Evolutionary conservation across 2,797 vertebrate species (phyloP), one percentile per base, ranked within the genome.

Genomic region (Eidolon dupreanum): DNA sequence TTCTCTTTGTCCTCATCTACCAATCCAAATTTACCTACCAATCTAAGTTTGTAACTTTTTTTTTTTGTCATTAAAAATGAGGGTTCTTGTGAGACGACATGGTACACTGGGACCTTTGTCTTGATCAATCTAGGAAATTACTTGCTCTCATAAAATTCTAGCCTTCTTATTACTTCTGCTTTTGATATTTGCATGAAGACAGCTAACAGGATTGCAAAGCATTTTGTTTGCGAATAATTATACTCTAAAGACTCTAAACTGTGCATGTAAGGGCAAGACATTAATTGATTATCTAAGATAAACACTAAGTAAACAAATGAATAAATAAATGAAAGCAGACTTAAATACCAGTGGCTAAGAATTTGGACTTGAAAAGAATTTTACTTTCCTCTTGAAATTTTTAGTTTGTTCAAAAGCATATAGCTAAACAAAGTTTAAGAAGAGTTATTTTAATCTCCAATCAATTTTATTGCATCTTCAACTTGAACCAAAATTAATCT

Each of bases 141-240:
- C 46, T 49, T 15, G 5, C 49, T 49, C 49, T 16, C 15, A 49
- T 49, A 49, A 49, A 49, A 49, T 49, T 49, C 15, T 46, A 46
- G 46, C 43, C 43, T 43, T 46, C 46, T 46, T 46, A 46, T 46
- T 46, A 46, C 46, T 46, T 46, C 49, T 49, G 49, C 8, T 91
- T 88, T 77, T 88, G 41, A 66, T 90, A 38, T 51, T 77, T 86
- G 8, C 43, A 85, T 28, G 13, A 33, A 93, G 28, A 81, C 10
- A 59, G 28, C 53, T 85, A 92, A 88, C 17, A 92, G 15, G 71
- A 82, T 66, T n/a, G 9, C 5, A 83, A 78, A 91, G 3, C 0
- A 4, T 66, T 95, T 92, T 70, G 11, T 87, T 95, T 87, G 31
- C 13, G 85, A 94, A 46, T 88, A 66, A 87, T 71, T 74, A 10